phyloP scores from a whole-genome alignment of 1,140 invertebrate genomes.

The Battus philenor region DNA sequence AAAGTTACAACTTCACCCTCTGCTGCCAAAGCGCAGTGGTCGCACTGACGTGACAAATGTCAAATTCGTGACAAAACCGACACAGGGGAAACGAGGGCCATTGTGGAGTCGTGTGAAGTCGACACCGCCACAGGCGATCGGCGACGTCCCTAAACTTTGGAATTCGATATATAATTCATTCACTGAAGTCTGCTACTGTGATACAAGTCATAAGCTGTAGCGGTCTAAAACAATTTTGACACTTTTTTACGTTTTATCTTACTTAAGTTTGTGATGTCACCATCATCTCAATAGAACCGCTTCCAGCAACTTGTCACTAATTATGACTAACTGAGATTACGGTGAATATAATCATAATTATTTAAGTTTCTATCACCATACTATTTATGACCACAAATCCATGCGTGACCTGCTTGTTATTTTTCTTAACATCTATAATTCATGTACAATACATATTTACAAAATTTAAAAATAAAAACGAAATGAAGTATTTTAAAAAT shows the following conservation, averaged over 20 bases:
- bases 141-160: conserved; percentile 26
- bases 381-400: no score
- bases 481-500: no score
- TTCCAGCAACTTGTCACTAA: not conserved
- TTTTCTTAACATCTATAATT: no score
- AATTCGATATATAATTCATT: conserved; percentile 23
- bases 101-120: conserved; percentile 14
- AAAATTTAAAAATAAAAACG: no score
- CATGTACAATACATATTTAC: no score
- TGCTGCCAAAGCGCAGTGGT: not conserved
- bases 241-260: not conserved
- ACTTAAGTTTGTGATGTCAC: no score
- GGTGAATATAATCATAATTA: not conserved
- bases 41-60: conserved; percentile 24
- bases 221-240: not conserved
- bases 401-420: no score
- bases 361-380: not conserved
- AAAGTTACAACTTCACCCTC: conserved; percentile 13
- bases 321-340: not conserved
- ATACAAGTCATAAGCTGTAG: not conserved
- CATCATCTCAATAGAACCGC: not conserved
- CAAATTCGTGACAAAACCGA: conserved; percentile 35
- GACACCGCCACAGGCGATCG: not conserved
- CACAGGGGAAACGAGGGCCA: conserved; percentile 32
- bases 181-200: not conserved